Evolutionary conservation across 2,888 invertebrate species (phyloP).

Genomic region (Polydesmus complanatus): DNA sequence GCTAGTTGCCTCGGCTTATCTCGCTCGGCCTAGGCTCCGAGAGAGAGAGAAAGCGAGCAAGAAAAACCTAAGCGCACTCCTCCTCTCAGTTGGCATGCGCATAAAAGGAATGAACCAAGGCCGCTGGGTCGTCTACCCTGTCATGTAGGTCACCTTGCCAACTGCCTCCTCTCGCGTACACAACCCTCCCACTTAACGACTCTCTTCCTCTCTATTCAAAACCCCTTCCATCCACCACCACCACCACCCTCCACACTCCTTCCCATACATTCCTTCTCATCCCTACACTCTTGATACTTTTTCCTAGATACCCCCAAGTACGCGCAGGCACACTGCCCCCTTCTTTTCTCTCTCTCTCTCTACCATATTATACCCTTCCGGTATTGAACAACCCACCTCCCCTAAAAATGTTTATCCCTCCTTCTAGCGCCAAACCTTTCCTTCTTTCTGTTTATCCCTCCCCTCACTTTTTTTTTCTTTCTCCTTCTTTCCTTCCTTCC

Average conservation of each 20-base stretch:
- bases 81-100: background rate
- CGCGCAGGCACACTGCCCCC: too few species aligned
- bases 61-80: too few species aligned
- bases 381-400: background rate
- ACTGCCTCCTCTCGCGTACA: background rate
- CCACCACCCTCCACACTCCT: background rate
- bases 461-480: slow-evolving; percentile 23
- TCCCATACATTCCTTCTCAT: background rate
- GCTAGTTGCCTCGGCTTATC: too few species aligned
- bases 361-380: background rate
- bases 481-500: background rate
- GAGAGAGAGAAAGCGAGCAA: too few species aligned
- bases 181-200: too few species aligned
- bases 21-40: too few species aligned
- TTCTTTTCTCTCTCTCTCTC: too few species aligned
- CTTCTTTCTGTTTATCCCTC: slow-evolving; percentile 29
- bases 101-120: slow-evolving; percentile 3
- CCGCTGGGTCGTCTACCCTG: slow-evolving; percentile 10
- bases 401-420: background rate
- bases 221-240: background rate
- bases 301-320: too few species aligned
- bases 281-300: background rate
- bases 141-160: slow-evolving; percentile 9
- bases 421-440: slow-evolving; percentile 18
- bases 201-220: too few species aligned